Conservation (phyloP, 2,797 vertebrate species). For the Pipistrellus pygmaeus region DNA sequence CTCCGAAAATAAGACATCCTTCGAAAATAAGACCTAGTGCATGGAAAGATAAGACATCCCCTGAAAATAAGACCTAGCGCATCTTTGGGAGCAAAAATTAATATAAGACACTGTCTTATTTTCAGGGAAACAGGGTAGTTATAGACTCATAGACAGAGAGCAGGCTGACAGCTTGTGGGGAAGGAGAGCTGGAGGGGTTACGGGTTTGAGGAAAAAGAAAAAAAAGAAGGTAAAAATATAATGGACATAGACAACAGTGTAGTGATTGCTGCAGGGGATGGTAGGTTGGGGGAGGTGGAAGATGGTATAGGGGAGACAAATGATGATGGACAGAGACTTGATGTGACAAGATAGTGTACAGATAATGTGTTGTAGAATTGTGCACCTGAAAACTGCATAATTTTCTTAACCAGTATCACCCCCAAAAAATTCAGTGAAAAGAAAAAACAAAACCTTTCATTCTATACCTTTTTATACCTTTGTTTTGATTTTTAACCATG, state of each 20-base stretch:
- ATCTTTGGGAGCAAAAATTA: too few relatives aligned
- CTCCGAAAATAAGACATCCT: too few relatives aligned
- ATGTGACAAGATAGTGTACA: not conserved
- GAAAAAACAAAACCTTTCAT: not conserved
- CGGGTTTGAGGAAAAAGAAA: not conserved
- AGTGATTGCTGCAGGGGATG: not conserved
- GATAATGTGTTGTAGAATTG: not conserved
- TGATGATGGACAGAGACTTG: not conserved
- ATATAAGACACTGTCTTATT: too few relatives aligned
- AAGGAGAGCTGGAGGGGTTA: not conserved
- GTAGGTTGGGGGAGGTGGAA: not conserved
- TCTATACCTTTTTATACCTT: not conserved
- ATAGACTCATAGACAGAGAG: not conserved
- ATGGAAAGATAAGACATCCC: too few relatives aligned
- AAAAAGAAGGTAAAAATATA: not conserved
- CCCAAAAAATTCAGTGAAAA: not conserved
- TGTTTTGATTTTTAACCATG: conserved; percentile 47
- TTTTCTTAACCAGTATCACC: not conserved
- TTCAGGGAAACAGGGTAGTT: not conserved
- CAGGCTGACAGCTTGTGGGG: not conserved
- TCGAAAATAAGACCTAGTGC: too few relatives aligned
- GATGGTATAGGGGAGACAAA: not conserved
- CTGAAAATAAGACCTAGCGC: too few relatives aligned
- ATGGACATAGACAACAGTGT: not conserved
- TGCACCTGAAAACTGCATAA: not conserved